These are phyloP conservation scores for Stenotaenia linearis DNA, from an alignment of 2,888 invertebrate species.

Conservation along the genomic window DNA sequence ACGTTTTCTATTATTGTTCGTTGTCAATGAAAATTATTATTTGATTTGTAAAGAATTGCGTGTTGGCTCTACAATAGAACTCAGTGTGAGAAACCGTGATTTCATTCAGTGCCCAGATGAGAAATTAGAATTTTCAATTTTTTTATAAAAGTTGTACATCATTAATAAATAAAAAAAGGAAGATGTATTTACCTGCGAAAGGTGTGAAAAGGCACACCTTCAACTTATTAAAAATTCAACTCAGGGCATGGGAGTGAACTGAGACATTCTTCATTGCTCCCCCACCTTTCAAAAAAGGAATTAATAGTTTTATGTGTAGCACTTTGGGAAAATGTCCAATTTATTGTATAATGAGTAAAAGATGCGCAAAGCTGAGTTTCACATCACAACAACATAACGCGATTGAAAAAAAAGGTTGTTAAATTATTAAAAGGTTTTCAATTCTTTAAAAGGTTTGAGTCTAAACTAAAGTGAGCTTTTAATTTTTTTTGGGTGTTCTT, in stretches of 20 bases:
- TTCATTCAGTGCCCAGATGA: not conserved
- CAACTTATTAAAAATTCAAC: not conserved
- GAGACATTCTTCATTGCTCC: conserved; percentile 4
- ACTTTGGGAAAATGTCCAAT: not conserved
- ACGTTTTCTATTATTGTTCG: not conserved
- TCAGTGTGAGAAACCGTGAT: not conserved
- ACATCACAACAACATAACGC: not conserved
- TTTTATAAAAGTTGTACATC: not conserved
- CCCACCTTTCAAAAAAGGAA: conserved; percentile 9
- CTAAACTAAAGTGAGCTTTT: not conserved
- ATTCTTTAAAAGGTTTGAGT: too few relatives aligned
- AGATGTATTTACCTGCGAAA: not conserved
- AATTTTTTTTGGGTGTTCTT: not conserved
- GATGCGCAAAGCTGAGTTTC: not conserved
- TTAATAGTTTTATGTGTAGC: conserved; percentile 9
- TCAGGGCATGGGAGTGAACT: conserved; percentile 9
- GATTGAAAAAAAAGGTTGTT: not conserved
- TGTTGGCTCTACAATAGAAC: not conserved
- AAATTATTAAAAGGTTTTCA: not conserved
- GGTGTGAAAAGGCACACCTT: conserved; percentile 9
- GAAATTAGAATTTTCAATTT: not conserved
- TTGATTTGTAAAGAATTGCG: not conserved
- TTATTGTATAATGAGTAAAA: conserved; percentile 3
- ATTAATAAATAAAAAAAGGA: not conserved
- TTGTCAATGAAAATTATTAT: too few relatives aligned